Evolutionary conservation across 2,113 vertebrate species (phyloP).

Genomic region (Notechis scutatus): DNA sequence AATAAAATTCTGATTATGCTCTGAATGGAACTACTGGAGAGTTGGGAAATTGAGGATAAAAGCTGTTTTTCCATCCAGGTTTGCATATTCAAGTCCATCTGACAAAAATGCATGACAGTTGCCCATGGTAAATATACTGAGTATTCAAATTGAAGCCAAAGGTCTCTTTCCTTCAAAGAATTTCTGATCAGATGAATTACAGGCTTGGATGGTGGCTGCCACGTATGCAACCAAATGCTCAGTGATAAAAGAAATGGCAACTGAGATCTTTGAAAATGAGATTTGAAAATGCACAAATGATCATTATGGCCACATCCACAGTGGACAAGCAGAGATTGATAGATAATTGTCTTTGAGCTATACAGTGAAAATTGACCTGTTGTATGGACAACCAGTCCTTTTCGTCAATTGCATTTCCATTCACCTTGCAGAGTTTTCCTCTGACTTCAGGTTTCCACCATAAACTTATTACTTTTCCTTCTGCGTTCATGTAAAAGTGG

Average conservation of each 20-base stretch:
- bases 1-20: conserved; percentile 4
- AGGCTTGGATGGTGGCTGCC: conserved; percentile 15
- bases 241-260: conserved; percentile 21
- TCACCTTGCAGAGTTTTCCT: not conserved
- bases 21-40: not conserved
- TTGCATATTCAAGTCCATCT: conserved; percentile 25
- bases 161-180: conserved; percentile 7
- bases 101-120: not conserved
- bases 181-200: conserved; percentile 31
- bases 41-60: not conserved
- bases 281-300: not conserved
- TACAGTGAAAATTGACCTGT: not conserved
- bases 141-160: conserved; percentile 18
- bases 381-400: not conserved
- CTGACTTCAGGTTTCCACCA: not conserved
- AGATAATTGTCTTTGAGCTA: conserved; percentile 6
- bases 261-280: not conserved
- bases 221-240: conserved; percentile 9
- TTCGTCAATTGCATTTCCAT: not conserved
- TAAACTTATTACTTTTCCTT: not conserved
- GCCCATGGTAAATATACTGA: conserved; percentile 10
- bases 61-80: not conserved
- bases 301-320: not conserved
- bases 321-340: not conserved
- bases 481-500: conserved; percentile 16